Percentiles rank a stretch among this genome's conserved stretches.
Evolutionary conservation across 2,797 vertebrate species (phyloP).

Genomic region (Enteromius mattozi): DNA sequence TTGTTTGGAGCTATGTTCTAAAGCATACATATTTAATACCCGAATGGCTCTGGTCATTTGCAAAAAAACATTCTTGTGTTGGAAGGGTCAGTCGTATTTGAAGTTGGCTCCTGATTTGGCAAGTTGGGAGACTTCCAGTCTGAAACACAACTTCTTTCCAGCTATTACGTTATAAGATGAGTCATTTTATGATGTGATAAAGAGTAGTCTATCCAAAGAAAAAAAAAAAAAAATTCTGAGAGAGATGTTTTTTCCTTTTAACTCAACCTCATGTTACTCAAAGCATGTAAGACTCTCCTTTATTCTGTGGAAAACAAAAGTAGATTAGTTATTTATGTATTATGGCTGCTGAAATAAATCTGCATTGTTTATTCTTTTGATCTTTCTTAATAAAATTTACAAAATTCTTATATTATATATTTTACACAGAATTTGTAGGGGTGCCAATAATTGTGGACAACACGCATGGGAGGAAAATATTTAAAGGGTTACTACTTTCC

Average conservation of each 20-base stretch:
- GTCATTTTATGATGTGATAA: not conserved
- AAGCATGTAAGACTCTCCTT: not conserved
- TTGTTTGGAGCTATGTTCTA: slow-evolving; percentile 18
- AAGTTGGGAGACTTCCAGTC: slow-evolving; percentile 6
- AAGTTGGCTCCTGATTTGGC: slow-evolving; percentile 2
- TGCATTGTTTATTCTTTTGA: not conserved
- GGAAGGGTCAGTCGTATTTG: slow-evolving; percentile 4
- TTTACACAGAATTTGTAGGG: not conserved
- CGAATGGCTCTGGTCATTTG: not conserved
- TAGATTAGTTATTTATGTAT: not conserved
- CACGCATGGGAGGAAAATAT: not conserved
- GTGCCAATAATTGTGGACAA: not conserved
- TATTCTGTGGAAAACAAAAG: not conserved
- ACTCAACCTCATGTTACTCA: not conserved
- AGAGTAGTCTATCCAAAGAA: not conserved
- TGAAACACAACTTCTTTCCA: not conserved
- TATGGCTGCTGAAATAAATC: not conserved
- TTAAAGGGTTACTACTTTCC: not conserved
- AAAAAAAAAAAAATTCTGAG: not conserved
- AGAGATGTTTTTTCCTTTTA: not conserved
- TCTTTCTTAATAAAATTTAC: not conserved
- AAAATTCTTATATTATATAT: not conserved
- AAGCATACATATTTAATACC: slow-evolving; percentile 27
- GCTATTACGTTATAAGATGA: not conserved
- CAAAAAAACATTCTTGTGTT: not conserved